These are phyloP conservation scores for Holacanthella duospinosa DNA, from an alignment of 2,888 invertebrate species.

Conservation along the genomic window DNA sequence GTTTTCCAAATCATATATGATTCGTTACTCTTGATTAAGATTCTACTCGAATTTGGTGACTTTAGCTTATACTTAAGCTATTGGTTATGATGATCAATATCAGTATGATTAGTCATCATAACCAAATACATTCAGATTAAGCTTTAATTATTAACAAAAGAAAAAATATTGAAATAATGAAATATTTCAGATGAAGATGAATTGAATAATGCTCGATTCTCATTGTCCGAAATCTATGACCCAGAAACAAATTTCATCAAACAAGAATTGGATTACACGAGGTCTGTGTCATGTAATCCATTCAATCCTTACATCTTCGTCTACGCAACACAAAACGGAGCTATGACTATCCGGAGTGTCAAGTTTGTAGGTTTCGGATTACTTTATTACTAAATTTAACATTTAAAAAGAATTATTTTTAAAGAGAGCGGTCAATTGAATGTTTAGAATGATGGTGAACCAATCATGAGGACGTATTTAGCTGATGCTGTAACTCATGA, in stretches of 20 bases:
- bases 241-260: slow-evolving; percentile 18
- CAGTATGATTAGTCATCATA: too few species aligned
- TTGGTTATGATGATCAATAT: too few species aligned
- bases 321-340: slow-evolving; percentile 20
- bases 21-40: too few species aligned
- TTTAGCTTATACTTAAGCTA: too few species aligned
- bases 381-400: too few species aligned
- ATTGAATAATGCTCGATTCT: not conserved
- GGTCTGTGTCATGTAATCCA: slow-evolving; percentile 28
- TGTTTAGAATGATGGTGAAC: too few species aligned
- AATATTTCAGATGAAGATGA: not conserved
- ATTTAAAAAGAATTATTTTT: too few species aligned
- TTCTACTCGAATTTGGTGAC: too few species aligned
- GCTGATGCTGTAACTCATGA: slow-evolving; percentile 15
- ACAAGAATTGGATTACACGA: slow-evolving; percentile 18
- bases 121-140: not conserved
- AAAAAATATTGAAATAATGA: too few species aligned
- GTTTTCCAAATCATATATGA: too few species aligned
- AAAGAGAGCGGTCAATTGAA: too few species aligned
- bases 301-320: slow-evolving; percentile 30
- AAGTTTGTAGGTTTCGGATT: slow-evolving; percentile 19
- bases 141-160: too few species aligned
- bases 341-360: slow-evolving; percentile 24
- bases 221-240: slow-evolving; percentile 14
- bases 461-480: not conserved